Evolutionary conservation across 2,888 invertebrate genomes (phyloP), one percentile per base, ranked within the genome.

Genomic region (Dolichomitus sp.): DNA sequence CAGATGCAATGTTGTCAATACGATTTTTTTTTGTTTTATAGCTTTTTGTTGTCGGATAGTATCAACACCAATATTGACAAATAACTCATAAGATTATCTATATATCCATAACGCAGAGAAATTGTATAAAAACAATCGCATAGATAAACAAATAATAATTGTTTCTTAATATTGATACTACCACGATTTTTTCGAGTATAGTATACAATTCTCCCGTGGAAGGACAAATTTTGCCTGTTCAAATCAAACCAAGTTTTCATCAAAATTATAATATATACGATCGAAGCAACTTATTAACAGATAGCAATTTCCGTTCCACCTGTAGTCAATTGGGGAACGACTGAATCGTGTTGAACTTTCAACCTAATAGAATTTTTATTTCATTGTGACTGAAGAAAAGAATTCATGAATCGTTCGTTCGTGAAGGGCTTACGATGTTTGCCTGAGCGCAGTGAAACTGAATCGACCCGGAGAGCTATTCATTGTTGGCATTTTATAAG

Each of bases 391-490:
- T 52, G 11, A 52, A 52, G 23, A 52, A 7, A 52, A 52, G 23
- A 52, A 27, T 27, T 52, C 27, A 52, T 52, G 27, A 52, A 27
- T 48, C 14, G 17, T 48, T 48, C 9, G 37, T 37, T 6, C 9
- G 48, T n/a, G 3, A 17, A 17, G 48, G 17, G 17, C 27, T 19
- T 27, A 54, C 54, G 12, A 52, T 33, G 23, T 69, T 37, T 19
- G 37, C 23, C 37, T 11, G 52, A 65, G 50, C n/a, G 40, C 33
- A 61, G 57, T 48, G 37, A 27, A 48, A 50, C 27, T 68, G 42
- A 48, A 59, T 57, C 68, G 76, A 76, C 48, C 76, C 68, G 61
- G 33, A 40, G 63, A 63, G 68, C 45, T 69, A 77, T 77, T 69
- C 61, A 69, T 30, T 61, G 42, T 40, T n/a, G 61, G 40, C 12